Evolutionary conservation across 2,797 vertebrate species (phyloP).

Genomic region (Mormyrus proboscirostris): DNA sequence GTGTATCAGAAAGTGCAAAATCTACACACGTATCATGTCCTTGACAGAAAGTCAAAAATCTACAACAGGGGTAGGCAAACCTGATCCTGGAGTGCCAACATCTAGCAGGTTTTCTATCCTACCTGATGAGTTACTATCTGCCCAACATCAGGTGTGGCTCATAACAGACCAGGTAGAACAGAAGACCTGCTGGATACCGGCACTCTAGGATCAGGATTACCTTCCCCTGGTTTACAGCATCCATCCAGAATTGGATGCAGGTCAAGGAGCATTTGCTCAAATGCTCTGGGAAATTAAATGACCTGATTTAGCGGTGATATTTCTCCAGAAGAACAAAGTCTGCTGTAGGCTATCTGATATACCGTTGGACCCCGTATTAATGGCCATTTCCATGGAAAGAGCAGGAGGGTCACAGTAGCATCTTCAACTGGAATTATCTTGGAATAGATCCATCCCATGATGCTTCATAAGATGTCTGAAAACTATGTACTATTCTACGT

Average conservation of each 20-base stretch:
- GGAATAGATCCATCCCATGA: not conserved
- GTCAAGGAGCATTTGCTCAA: not conserved
- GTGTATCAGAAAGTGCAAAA: not conserved
- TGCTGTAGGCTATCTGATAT: not conserved
- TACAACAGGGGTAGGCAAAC: not conserved
- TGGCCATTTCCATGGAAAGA: not conserved
- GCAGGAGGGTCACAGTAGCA: not conserved
- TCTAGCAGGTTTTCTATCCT: not conserved
- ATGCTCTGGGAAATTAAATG: not conserved
- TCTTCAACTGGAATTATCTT: not conserved
- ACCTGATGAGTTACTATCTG: not conserved
- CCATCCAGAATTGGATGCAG: not conserved
- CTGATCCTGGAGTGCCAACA: not conserved
- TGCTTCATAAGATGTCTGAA: not conserved
- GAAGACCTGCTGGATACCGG: not conserved
- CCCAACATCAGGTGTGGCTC: not conserved
- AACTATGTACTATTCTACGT: not conserved
- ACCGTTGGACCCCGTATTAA: not conserved
- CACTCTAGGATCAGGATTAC: not conserved
- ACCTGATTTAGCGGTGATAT: not conserved
- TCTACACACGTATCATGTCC: not conserved
- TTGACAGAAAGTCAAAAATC: not conserved
- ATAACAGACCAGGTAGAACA: not conserved
- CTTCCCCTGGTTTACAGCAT: not conserved
- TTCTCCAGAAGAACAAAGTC: not conserved